Evolutionary conservation across 2,797 vertebrate species (phyloP).

Genomic region (Platyrinchus mystaceus): DNA sequence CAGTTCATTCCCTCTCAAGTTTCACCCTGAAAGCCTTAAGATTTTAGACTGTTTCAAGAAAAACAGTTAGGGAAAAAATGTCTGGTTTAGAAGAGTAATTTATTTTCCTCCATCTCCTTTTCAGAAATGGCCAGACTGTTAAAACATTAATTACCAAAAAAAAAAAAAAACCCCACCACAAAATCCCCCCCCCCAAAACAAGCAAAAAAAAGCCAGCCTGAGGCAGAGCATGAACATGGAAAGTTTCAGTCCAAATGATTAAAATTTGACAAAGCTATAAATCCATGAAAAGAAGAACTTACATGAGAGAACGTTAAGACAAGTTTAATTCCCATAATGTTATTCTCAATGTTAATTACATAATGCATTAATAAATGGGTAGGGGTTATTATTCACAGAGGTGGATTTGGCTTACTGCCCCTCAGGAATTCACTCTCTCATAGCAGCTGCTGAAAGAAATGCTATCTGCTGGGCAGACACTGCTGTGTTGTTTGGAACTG

Average conservation of each 20-base stretch:
- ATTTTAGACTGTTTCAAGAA: constrained; percentile 34
- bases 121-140: constrained; percentile 26
- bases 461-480: constrained; percentile 38
- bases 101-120: constrained; percentile 27
- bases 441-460: constrained; percentile 42
- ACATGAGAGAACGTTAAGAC: not conserved
- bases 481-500: constrained; percentile 18
- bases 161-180: not conserved
- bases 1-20: not conserved
- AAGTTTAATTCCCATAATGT: constrained; percentile 17
- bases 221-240: not conserved
- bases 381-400: constrained; percentile 20
- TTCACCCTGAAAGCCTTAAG: not conserved
- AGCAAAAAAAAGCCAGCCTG: not conserved
- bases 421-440: constrained; percentile 23
- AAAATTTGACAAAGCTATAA: constrained; percentile 41
- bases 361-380: constrained; percentile 18
- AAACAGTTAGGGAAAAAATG: constrained; percentile 24
- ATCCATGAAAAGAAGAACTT: constrained; percentile 23
- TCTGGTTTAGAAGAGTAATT: constrained; percentile 33
- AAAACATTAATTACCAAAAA: constrained; percentile 5
- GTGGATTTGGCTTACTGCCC: constrained; percentile 21
- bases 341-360: constrained; percentile 43
- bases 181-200: too few relatives aligned
- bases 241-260: constrained; percentile 9